Base-by-base conservation (phyloP, 2,797 vertebrate species). In the Gymnoscopelus microlampas region DNA sequence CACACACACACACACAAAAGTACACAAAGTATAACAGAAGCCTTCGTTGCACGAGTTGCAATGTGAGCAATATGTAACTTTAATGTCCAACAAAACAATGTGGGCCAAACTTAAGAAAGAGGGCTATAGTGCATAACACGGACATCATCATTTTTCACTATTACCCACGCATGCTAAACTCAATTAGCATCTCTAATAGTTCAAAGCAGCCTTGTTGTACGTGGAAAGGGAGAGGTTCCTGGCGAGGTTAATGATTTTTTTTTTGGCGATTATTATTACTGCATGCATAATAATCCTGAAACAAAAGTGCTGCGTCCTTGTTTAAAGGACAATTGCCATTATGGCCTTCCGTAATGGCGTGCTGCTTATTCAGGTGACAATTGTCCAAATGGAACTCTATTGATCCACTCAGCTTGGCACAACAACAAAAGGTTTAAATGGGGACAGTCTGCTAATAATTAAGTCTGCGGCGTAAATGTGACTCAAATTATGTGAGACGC, bases 241-340 rank as follows among this genome's bases (percentile, higher is more conserved):
- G 63, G 32, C 73, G 78, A 81, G 75, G 72, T 76, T 74, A 80
- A 87, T 87, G 64, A 80, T 88, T 88, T 84, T 82, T 83, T 85
- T 85, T 85, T 66, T 59, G 32, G 63, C 56, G 39, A 44, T 44
- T 44, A 29, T 86, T 69, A 91, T 88, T 87, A 78, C 59, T 19
- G 14, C 59, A 24, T 57, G 62, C 55, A 63, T 69, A 71, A 78
- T 71, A 55, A 68, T 77, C 79, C 60, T 66, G 55, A 85, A 89
- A 83, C 72, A 87, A 85, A 29, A 86, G 76, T 55, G 49, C 77
- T 49, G 71, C 76, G 89, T 80, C 88, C 90, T 91, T 92, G 82
- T 26, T 12, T 60, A 77, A 77, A 87, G 86, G 84, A 89, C 83
- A 81, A 88, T 77, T 78, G 76, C 60, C 75, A 74, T 85, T 74